Conservation (phyloP, 2,797 vertebrate genomes). For the Champsocephalus gunnari region DNA sequence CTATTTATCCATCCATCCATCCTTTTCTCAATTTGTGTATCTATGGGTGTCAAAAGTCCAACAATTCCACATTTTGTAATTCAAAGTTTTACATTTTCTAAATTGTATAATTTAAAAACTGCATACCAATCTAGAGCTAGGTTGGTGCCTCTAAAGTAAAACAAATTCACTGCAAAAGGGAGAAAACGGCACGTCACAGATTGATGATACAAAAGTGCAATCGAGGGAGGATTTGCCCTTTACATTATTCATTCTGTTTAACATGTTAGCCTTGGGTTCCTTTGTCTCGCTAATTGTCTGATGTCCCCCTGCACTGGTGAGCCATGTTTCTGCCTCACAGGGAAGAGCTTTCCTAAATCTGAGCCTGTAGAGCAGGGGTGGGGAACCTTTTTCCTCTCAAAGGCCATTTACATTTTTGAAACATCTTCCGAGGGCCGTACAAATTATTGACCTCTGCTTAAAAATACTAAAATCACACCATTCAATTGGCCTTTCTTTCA, state of each 20-base stretch:
- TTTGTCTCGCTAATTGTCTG: constrained; percentile 73
- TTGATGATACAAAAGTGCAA: constrained; percentile 24
- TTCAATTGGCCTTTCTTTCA: too few species aligned
- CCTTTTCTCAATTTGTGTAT: too few species aligned
- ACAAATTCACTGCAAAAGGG: background rate
- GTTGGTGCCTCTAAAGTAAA: background rate
- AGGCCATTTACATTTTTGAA: too few species aligned
- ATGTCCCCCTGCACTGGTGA: constrained; percentile 38
- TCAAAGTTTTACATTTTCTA: background rate
- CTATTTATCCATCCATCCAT: too few species aligned
- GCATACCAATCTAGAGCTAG: background rate
- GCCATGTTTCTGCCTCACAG: constrained; percentile 55
- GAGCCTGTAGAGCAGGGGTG: constrained; percentile 16
- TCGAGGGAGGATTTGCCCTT: constrained; percentile 41
- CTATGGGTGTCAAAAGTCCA: too few species aligned
- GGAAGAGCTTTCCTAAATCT: constrained; percentile 48
- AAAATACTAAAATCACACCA: too few species aligned
- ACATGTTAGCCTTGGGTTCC: constrained; percentile 68
- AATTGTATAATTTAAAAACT: background rate
- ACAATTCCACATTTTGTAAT: background rate
- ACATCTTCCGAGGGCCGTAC: too few species aligned
- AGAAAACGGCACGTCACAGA: constrained; percentile 18
- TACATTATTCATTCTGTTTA: constrained; percentile 63
- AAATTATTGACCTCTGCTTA: too few species aligned
- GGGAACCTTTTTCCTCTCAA: too few species aligned